These are phyloP conservation scores for Platanista minor DNA, from an alignment of 2,113 vertebrate species.

Conservation along the genomic window DNA sequence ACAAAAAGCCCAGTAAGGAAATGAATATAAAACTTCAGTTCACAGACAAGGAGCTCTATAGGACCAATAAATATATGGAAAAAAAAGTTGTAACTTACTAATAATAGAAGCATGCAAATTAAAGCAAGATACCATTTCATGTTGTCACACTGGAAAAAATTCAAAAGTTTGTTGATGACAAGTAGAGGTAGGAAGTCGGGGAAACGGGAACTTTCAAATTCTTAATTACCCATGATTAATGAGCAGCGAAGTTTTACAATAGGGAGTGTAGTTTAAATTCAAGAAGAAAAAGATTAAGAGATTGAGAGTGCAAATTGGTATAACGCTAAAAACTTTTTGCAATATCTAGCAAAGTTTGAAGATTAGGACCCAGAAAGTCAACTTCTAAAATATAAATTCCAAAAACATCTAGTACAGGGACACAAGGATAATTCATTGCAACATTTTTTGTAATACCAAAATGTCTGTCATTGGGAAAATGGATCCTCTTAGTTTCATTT, in stretches of 20 bases:
- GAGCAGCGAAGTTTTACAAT: background rate
- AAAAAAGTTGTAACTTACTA: background rate
- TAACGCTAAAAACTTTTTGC: background rate
- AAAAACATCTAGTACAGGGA: background rate
- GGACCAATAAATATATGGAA: background rate
- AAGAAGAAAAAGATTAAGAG: background rate
- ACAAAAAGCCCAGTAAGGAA: background rate
- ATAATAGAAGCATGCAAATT: conserved; percentile 42
- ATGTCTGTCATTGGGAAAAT: background rate
- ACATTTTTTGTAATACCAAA: background rate
- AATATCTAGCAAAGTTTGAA: background rate
- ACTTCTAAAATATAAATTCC: background rate
- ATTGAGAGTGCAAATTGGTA: background rate
- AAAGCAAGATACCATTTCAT: conserved; percentile 9
- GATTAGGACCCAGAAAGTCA: background rate
- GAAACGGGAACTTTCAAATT: conserved; percentile 1
- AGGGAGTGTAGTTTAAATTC: background rate
- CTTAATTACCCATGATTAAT: conserved; percentile 24
- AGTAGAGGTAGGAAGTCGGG: background rate
- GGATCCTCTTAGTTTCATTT: background rate
- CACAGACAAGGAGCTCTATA: background rate
- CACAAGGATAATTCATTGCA: background rate
- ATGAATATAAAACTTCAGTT: background rate
- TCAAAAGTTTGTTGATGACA: background rate
- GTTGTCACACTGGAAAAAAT: conserved; percentile 43